A percentile compares a stretch with the other conserved stretches of the same genome.
These are phyloP conservation scores for Hylia prasina DNA, from an alignment of 2,113 vertebrate genomes.

Conservation along the genomic window DNA sequence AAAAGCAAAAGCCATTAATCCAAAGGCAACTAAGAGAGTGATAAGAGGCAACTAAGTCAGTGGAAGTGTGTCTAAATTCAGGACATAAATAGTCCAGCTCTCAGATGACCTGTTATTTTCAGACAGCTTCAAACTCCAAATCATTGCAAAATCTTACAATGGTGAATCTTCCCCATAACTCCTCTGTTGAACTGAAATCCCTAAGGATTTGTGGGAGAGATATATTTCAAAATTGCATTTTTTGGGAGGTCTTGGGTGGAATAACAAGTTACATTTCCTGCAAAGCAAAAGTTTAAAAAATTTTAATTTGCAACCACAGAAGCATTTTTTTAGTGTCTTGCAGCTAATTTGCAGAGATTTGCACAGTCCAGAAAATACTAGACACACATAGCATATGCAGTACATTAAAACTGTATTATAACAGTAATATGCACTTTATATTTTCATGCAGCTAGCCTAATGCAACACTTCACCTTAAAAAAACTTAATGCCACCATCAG, in stretches of 20 bases:
- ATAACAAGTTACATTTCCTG: conserved; percentile 25
- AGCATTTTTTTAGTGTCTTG: not conserved
- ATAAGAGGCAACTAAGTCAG: not conserved
- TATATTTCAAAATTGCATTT: conserved; percentile 7
- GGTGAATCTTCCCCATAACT: conserved; percentile 15
- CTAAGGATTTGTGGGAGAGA: conserved; percentile 25
- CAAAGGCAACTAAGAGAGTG: not conserved
- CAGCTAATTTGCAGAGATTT: not conserved
- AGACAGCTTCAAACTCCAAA: not conserved
- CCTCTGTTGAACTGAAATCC: conserved; percentile 2
- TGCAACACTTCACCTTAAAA: not conserved
- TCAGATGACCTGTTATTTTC: conserved; percentile 17
- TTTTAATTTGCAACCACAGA: conserved; percentile 27
- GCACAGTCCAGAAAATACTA: not conserved
- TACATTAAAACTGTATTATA: not conserved
- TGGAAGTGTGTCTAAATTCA: not conserved
- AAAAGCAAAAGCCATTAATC: not conserved
- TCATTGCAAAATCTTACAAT: conserved; percentile 24
- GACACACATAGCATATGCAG: not conserved
- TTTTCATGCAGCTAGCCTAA: not conserved
- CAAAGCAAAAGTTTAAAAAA: conserved; percentile 28
- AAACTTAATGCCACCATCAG: not conserved
- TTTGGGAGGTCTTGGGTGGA: not conserved
- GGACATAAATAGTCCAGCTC: not conserved
- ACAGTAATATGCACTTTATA: not conserved